Conservation (phyloP, 1,140 invertebrate genomes). For the Papilio machaon region DNA sequence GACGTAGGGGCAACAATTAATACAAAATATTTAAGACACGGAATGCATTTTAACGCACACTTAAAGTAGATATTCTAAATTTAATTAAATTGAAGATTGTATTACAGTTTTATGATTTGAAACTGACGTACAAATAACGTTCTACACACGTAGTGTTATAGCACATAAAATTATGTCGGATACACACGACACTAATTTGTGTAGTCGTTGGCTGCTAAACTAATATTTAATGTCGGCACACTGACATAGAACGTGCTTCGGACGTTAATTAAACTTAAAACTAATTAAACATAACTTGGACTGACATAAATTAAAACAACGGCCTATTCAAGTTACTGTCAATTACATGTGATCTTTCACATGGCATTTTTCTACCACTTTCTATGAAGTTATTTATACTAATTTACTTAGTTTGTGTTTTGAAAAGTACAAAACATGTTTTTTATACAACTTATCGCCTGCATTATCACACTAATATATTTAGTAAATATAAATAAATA, state of each 20-base stretch:
- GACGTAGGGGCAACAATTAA: too few relatives aligned
- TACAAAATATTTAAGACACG: too few relatives aligned
- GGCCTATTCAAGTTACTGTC: neutral
- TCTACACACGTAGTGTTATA: neutral
- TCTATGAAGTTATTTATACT: neutral
- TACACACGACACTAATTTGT: neutral
- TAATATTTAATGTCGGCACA: constrained; percentile 14
- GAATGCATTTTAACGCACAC: too few relatives aligned
- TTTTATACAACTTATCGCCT: too few relatives aligned
- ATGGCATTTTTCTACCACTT: neutral
- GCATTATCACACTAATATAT: too few relatives aligned
- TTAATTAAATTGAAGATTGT: too few relatives aligned
- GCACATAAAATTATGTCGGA: neutral
- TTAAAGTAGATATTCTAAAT: too few relatives aligned
- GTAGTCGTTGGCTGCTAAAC: neutral
- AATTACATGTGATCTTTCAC: neutral
- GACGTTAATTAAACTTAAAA: neutral
- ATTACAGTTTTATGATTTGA: neutral
- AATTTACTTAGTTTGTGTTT: neutral
- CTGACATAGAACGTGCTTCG: constrained; percentile 7
- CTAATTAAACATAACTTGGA: neutral
- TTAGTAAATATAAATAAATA: too few relatives aligned
- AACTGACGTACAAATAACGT: neutral
- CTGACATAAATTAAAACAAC: constrained; percentile 7
- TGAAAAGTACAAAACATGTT: neutral